Percentiles rank a stretch among this genome's conserved stretches.
phyloP scores from a whole-genome alignment of 2,888 invertebrate genomes.

The Ichneumoninae sp. region DNA sequence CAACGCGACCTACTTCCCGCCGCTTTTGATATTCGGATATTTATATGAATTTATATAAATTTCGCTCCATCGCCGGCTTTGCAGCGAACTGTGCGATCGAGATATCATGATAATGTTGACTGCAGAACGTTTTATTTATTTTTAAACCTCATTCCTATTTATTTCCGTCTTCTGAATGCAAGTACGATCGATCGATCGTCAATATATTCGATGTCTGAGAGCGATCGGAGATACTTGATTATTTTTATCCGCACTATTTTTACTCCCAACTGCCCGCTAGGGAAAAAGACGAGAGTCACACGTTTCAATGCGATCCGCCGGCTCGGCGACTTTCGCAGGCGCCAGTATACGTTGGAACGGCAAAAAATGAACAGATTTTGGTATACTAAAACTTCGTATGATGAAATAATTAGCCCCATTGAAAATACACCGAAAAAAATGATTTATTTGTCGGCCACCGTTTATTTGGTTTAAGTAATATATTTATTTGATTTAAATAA shows the following conservation, averaged over 20 bases:
- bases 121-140: not conserved
- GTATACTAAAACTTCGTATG: not conserved
- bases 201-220: not conserved
- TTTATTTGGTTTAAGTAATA: no score
- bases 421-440: not conserved
- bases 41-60: not conserved
- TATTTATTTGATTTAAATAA: no score
- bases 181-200: not conserved
- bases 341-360: no score
- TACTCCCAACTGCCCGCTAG: not conserved
- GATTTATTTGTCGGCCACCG: no score
- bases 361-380: no score
- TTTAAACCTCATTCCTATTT: not conserved
- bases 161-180: not conserved
- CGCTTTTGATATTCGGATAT: not conserved
- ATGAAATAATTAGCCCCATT: not conserved
- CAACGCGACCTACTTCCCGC: constrained; percentile 1
- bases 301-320: no score
- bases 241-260: not conserved
- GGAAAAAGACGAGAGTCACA: no score
- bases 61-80: not conserved
- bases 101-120: not conserved
- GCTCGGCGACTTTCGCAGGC: no score
- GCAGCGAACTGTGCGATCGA: not conserved
- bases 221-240: not conserved